A percentile compares a stretch with the other conserved stretches of the same genome.
Conservation (phyloP, 2,888 invertebrate genomes). For the Bhutanitis thaidina region DNA sequence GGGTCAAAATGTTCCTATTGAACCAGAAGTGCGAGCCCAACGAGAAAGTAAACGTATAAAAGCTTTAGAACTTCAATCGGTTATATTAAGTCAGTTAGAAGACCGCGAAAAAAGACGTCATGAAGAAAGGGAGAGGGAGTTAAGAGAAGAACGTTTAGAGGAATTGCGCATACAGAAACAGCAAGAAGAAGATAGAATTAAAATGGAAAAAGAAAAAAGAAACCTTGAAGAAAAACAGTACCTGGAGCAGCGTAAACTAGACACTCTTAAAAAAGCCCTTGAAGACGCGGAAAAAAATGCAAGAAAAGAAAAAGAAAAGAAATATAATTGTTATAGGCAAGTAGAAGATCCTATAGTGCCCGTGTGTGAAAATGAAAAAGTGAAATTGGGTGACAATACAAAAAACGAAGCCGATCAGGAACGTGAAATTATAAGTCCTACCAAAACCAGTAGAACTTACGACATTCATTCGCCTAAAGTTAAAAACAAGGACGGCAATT, state of each 20-base stretch:
- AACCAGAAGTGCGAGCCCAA: slow-evolving; percentile 89
- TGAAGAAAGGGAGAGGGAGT: slow-evolving; percentile 86
- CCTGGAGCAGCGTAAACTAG: slow-evolving; percentile 85
- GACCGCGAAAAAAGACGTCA: slow-evolving; percentile 87
- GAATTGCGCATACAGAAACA: slow-evolving; percentile 88
- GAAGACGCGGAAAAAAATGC: slow-evolving; percentile 88
- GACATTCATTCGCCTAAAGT: slow-evolving; percentile 65
- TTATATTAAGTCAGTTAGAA: slow-evolving; percentile 90
- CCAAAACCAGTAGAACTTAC: slow-evolving; percentile 65
- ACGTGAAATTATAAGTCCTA: slow-evolving; percentile 50
- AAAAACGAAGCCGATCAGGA: slow-evolving; percentile 33
- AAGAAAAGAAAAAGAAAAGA: slow-evolving; percentile 82
- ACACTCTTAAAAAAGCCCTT: slow-evolving; percentile 87
- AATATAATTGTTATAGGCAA: slow-evolving; percentile 55
- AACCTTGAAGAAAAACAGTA: slow-evolving; percentile 84
- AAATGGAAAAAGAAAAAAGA: slow-evolving; percentile 86
- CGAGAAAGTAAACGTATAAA: slow-evolving; percentile 89
- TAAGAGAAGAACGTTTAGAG: slow-evolving; percentile 89
- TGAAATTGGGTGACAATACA: slow-evolving; percentile 37
- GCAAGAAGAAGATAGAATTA: slow-evolving; percentile 83
- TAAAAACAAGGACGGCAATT: slow-evolving; percentile 56
- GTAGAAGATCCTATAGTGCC: slow-evolving; percentile 32
- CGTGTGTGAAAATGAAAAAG: slow-evolving; percentile 33
- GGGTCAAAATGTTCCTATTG: slow-evolving; percentile 92
- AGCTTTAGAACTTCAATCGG: slow-evolving; percentile 92